Percentiles rank a stretch among this genome's conserved stretches.
These are phyloP conservation scores for Litocranius walleri DNA, from an alignment of 2,113 vertebrate genomes.

Conservation along the genomic window DNA sequence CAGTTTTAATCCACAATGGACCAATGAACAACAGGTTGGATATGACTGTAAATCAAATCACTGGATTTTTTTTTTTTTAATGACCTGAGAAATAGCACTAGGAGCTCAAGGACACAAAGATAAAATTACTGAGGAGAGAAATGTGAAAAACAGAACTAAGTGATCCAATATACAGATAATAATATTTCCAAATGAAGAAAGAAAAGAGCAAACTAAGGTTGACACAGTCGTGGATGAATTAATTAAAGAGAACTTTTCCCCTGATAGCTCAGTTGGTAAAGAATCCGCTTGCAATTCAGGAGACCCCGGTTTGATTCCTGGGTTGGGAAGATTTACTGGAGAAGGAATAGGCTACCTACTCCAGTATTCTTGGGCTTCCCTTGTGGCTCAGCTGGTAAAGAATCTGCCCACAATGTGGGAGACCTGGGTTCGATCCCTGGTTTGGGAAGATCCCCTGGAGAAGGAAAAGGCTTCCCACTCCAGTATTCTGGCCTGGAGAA, in stretches of 20 bases:
- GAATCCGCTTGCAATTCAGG: background rate
- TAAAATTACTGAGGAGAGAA: background rate
- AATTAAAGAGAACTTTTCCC: background rate
- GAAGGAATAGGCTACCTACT: background rate
- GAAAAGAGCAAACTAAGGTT: background rate
- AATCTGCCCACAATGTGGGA: accelerated
- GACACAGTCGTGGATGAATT: background rate
- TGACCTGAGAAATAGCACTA: background rate
- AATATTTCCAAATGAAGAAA: background rate
- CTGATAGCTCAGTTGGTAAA: background rate
- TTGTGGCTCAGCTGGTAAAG: background rate
- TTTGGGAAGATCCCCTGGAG: background rate
- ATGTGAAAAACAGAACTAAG: background rate
- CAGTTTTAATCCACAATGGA: background rate
- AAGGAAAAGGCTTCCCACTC: background rate
- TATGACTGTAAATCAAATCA: background rate
- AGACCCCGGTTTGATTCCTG: background rate
- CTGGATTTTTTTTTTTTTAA: background rate
- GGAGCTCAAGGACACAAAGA: background rate
- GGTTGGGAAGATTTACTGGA: accelerated
- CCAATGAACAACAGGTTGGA: background rate
- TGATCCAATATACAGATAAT: background rate
- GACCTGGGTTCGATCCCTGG: background rate
- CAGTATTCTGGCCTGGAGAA: background rate
- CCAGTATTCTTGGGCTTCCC: background rate